Evolutionary conservation across 2,797 vertebrate species (phyloP), one percentile per base, ranked within the genome.

Genomic region (Enteromius afrohamiltoni): DNA sequence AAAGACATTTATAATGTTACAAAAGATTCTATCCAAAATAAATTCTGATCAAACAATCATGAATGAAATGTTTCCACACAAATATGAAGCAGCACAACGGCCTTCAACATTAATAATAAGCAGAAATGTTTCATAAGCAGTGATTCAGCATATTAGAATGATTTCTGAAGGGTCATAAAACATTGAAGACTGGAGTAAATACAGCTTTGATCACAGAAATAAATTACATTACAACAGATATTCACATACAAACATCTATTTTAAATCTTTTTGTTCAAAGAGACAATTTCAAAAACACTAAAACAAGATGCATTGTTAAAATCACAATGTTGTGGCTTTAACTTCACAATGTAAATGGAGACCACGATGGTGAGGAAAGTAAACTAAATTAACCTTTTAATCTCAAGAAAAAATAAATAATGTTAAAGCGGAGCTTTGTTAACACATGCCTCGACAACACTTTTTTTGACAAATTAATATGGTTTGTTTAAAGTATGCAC

Each of bases 401-500:
- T 65, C n/a, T 76, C 6, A 53, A 2, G 51, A 2, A 1, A 1
- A 26, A 81, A 17, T 7, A 16, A 5, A 13, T 14, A 1, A 34
- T 8, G 11, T 76, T 65, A 47, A 68, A 76, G 45, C n/a, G 21
- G 34, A 16, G 62, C 81, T 31, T 14, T 42, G 60, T 69, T 55
- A 76, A 58, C 23, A 67, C 14, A 40, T 55, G 49, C 19, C 62
- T 76, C 13, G n/a, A 58, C 60, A 42, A 42, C 17, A 16, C 60
- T 67, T 73, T 60, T 34, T 6, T 53, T 53, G 49, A 42, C 58
- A 40, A 19, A 26, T 67, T 69, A 55, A 83, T 58, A 6, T 10
- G 31, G 37, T 42, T 68, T 68, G 55, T 68, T 55, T 77, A 55
- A 83, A 74, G 47, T 49, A 34, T 64, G 42, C 79, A 64, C 49